Evolutionary conservation across 2,113 vertebrate genomes (phyloP).

Genomic region (Steatornis caripensis): DNA sequence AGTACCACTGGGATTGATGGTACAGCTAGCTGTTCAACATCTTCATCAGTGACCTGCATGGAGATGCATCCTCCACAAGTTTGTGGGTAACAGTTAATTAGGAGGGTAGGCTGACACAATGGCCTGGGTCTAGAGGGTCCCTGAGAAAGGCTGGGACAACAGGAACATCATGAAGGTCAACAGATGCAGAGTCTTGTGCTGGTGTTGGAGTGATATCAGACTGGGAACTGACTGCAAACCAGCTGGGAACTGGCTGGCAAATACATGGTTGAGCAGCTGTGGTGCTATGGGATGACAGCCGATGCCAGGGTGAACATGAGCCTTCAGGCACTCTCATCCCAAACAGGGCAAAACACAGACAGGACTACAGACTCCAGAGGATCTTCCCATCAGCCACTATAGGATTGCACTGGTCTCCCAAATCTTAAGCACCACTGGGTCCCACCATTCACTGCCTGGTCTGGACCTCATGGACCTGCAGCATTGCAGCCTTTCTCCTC

Average conservation of each 20-base stretch:
- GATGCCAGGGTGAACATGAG: not conserved
- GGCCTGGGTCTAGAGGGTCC: not conserved
- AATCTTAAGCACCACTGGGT: not conserved
- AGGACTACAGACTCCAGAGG: not conserved
- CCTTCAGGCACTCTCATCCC: not conserved
- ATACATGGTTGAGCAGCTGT: not conserved
- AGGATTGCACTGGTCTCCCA: fast-evolving
- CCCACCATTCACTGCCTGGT: not conserved
- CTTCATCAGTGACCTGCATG: not conserved
- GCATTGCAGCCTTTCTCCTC: not conserved
- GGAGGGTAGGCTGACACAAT: not conserved
- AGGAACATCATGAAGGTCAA: not conserved
- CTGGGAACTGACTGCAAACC: not conserved
- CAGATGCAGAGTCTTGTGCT: not conserved
- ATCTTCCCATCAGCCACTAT: not conserved
- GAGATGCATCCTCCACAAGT: not conserved
- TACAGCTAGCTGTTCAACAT: not conserved
- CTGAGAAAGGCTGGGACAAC: not conserved
- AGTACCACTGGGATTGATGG: not conserved
- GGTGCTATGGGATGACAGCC: not conserved
- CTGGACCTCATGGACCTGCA: not conserved
- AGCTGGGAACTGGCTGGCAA: not conserved
- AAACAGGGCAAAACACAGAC: not conserved
- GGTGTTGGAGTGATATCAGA: not conserved
- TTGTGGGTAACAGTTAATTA: not conserved